Conservation (phyloP, 2,113 vertebrate genomes). For the Pleuronectes platessa region DNA sequence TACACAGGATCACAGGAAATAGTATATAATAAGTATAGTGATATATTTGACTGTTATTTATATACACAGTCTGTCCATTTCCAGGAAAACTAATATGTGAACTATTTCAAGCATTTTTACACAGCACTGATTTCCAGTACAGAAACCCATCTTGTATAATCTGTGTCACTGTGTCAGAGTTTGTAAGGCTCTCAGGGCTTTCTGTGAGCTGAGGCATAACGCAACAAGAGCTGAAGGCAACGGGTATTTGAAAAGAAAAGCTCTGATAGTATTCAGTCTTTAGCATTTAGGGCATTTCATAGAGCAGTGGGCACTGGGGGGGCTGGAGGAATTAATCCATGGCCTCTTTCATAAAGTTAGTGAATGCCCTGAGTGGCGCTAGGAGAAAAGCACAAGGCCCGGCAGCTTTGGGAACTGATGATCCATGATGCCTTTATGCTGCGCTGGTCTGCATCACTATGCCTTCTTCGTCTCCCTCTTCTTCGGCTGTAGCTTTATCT, state of each 20-base stretch:
- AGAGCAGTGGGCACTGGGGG: constrained; percentile 63
- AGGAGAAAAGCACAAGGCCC: constrained; percentile 66
- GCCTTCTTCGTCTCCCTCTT: constrained; percentile 32
- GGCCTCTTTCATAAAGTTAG: constrained; percentile 72
- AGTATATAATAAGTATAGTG: too few species aligned
- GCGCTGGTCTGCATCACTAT: constrained; percentile 51
- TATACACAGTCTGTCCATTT: background rate
- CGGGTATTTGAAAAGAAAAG: constrained; percentile 64
- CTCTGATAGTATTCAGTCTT: constrained; percentile 70
- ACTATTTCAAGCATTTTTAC: constrained; percentile 17
- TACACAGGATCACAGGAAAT: too few species aligned
- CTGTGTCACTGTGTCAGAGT: constrained; percentile 61
- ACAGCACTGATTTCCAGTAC: constrained; percentile 29
- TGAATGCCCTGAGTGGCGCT: constrained; percentile 71
- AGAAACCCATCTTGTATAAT: constrained; percentile 46
- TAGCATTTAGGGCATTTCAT: constrained; percentile 77
- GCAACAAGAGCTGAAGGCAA: constrained; percentile 52
- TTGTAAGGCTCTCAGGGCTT: constrained; percentile 45
- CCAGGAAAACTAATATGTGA: constrained; percentile 37
- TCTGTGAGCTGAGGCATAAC: constrained; percentile 62
- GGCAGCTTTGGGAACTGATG: constrained; percentile 68
- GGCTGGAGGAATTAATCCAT: constrained; percentile 62
- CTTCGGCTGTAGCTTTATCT: constrained; percentile 44
- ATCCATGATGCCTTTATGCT: constrained; percentile 78
- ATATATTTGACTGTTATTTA: background rate